Evolutionary conservation across 2,113 vertebrate species (phyloP).

Genomic region (Rhinolophus sinicus): DNA sequence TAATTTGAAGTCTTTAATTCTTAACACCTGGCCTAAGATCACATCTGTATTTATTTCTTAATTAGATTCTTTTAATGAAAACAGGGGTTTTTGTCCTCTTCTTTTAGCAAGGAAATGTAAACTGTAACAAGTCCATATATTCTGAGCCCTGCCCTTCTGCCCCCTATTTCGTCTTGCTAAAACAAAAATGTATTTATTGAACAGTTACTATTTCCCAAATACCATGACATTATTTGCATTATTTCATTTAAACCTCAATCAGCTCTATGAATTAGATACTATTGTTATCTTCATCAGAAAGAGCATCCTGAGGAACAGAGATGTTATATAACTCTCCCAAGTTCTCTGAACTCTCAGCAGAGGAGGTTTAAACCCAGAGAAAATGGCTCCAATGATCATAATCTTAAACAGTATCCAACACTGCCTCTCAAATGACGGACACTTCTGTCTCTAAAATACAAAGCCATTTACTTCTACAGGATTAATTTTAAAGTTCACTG

Average conservation of each 20-base stretch:
- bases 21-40: neutral
- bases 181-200: neutral
- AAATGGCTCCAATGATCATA: neutral
- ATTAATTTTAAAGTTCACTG: conserved; percentile 31
- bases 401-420: neutral
- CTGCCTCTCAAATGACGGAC: neutral
- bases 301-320: neutral
- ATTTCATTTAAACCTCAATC: neutral
- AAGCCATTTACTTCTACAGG: neutral
- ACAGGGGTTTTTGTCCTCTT: neutral
- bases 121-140: neutral
- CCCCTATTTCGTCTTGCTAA: neutral
- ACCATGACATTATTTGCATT: neutral
- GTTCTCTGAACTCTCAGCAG: neutral
- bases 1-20: neutral
- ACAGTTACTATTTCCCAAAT: neutral
- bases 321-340: neutral
- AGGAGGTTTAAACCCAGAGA: neutral
- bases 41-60: neutral
- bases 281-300: neutral
- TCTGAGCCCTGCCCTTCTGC: neutral
- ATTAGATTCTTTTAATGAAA: neutral
- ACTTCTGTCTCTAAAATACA: conserved; percentile 39
- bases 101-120: neutral
- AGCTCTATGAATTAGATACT: neutral